Evolutionary conservation across 1,140 invertebrate genomes (phyloP).

Genomic region (Aphidius gifuensis): DNA sequence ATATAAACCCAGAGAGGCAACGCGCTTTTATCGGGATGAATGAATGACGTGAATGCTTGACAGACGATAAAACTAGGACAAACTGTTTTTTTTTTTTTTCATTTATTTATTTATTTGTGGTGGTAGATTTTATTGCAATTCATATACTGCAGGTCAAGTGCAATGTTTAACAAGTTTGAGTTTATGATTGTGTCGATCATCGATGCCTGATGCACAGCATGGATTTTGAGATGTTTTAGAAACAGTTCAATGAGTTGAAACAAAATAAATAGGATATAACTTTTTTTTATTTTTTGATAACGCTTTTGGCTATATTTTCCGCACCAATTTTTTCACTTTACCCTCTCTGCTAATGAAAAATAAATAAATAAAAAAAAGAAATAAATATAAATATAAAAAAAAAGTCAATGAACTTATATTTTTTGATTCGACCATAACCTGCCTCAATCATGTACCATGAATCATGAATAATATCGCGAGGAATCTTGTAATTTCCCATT

Average conservation of each 20-base stretch:
- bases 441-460: slow-evolving; percentile 10
- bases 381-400: not conserved
- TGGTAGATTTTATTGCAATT: not conserved
- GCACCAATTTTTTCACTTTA: slow-evolving; percentile 2
- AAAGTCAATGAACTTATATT: not conserved
- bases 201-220: too few relatives aligned
- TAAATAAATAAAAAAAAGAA: not conserved
- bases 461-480: slow-evolving; percentile 7
- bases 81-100: too few relatives aligned
- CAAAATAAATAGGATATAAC: not conserved
- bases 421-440: slow-evolving; percentile 24
- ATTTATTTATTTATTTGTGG: not conserved
- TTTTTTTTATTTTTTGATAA: not conserved
- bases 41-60: slow-evolving; percentile 6
- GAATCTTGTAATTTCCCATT: too few relatives aligned
- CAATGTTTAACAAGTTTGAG: too few relatives aligned
- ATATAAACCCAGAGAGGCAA: not conserved
- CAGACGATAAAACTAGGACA: not conserved
- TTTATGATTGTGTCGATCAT: too few relatives aligned
- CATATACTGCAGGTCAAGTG: not conserved
- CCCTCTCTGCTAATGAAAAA: not conserved
- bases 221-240: too few relatives aligned
- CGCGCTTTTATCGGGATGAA: slow-evolving; percentile 3
- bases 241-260: too few relatives aligned
- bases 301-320: not conserved